These are phyloP conservation scores for Drosophila recens DNA, from an alignment of 2,888 invertebrate species.

Conservation along the genomic window DNA sequence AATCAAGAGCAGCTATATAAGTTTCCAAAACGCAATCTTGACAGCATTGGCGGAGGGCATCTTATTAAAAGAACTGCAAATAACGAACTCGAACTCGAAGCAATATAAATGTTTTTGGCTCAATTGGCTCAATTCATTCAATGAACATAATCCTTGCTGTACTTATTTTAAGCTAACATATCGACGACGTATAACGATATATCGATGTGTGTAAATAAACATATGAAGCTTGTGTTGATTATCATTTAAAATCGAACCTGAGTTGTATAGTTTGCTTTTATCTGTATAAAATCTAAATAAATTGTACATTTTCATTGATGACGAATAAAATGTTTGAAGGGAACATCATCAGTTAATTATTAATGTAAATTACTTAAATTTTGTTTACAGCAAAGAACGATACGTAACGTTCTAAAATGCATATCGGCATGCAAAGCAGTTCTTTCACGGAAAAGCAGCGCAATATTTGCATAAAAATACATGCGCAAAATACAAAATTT, in stretches of 20 bases:
- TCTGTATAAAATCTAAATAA: conserved; percentile 1
- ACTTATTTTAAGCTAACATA: conserved; percentile 26
- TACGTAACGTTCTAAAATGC: background rate
- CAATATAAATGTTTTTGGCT: conserved; percentile 6
- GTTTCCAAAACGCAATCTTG: conserved; percentile 63
- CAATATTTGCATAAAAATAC: background rate
- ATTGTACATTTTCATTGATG: background rate
- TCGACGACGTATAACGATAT: conserved; percentile 28
- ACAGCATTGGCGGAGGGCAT: conserved; percentile 73
- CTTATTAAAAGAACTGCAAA: conserved; percentile 58
- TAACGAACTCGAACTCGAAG: conserved; percentile 6
- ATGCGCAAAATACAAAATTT: background rate
- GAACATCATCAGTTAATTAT: background rate
- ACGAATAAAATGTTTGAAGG: conserved; percentile 4
- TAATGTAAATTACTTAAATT: background rate
- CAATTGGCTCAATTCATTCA: background rate
- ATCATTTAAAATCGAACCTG: background rate
- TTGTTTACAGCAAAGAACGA: conserved; percentile 1
- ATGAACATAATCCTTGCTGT: background rate
- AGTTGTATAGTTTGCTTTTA: conserved; percentile 3
- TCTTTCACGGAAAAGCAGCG: background rate
- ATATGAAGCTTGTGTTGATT: background rate
- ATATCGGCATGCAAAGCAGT: background rate
- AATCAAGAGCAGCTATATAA: conserved; percentile 19
- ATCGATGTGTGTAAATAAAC: conserved; percentile 30